Evolutionary conservation across 2,888 invertebrate genomes (phyloP), one percentile per base, ranked within the genome.

Genomic region (Sarcophaga rosellei): DNA sequence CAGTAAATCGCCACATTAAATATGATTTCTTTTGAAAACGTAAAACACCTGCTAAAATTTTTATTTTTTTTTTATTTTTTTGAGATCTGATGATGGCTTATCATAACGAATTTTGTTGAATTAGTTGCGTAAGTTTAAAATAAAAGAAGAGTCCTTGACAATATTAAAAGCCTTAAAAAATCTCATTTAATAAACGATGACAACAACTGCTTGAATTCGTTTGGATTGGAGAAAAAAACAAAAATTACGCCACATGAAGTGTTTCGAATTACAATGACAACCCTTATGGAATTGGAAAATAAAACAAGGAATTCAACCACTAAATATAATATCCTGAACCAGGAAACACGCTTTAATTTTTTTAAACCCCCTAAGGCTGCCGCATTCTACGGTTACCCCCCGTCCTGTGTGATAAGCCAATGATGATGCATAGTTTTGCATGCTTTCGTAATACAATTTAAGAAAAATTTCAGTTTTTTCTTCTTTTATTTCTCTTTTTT

Each of bases 131-230:
- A 17, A 15, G 4, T 82, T 73, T 61, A 70, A 70, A 72, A 53
- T n/a, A 61, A 73, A 72, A 77, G 44, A 61, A 17, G 65, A 57
- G 69, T 65, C 76, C 59, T 77, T 62, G 61, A 25, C 44, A 45
- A 20, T 15, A 21, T 78, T 63, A 83, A 83, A 83, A 83, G 68
- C 83, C 83, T 73, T 83, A 72, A 83, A 78, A 83, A 78, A 78
- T 83, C 35, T 78, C 68, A 78, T 73, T 57, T 45, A 20, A 83
- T 82, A 82, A 86, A 76, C 70, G 76, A 57, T 80, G 23, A 62
- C 61, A 79, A 82, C 86, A 86, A 86, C 82, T 86, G 86, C 83
- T 86, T 79, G 45, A 79, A 85, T 85, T 85, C 75, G 62, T 10
- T n/a, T 35, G 35, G 8, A 47, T 61, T 21, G 53, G 17, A 21